phyloP scores from a whole-genome alignment of 2,797 vertebrate species.

The Artibeus lituratus region DNA sequence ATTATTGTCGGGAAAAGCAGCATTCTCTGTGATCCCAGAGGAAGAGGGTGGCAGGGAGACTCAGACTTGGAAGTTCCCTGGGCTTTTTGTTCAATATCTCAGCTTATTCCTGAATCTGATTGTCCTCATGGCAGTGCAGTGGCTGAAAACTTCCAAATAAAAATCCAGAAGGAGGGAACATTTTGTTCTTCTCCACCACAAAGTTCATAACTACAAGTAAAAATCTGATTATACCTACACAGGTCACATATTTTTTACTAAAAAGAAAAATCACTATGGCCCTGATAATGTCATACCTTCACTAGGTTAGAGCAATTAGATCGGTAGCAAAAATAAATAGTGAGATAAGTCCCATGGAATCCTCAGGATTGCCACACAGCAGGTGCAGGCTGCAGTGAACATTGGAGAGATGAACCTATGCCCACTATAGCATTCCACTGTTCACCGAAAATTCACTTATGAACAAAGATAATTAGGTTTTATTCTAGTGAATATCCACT shows the following conservation, averaged over 20 bases:
- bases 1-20: background rate
- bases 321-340: background rate
- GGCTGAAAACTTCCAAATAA: background rate
- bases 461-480: background rate
- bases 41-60: background rate
- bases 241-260: background rate
- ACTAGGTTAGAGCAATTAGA: background rate
- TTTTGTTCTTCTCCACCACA: background rate
- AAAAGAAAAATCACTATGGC: background rate
- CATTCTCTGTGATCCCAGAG: background rate
- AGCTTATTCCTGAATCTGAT: background rate
- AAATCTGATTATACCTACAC: background rate
- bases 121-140: background rate
- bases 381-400: background rate
- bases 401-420: background rate
- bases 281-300: background rate
- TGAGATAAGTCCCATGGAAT: background rate
- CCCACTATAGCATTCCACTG: background rate
- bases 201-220: background rate
- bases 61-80: background rate
- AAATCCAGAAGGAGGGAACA: background rate
- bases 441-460: background rate
- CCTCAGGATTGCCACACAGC: background rate
- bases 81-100: background rate
- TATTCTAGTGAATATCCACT: background rate